phyloP scores from a whole-genome alignment of 2,888 invertebrate genomes.

The Lepidonotus clava region DNA sequence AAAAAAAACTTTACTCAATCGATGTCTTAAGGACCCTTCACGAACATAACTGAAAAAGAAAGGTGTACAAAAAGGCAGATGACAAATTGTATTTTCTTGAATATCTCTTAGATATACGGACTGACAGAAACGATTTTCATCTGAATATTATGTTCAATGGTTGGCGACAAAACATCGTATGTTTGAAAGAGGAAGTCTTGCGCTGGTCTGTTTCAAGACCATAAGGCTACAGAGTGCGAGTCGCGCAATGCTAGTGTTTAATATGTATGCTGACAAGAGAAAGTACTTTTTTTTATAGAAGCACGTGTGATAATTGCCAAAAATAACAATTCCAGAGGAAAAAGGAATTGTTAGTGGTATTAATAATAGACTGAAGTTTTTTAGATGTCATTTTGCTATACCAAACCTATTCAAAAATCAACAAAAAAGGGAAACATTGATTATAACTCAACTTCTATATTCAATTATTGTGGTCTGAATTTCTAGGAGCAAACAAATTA shows the following conservation, averaged over 20 bases:
- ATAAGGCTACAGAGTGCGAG: not conserved
- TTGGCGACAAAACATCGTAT: not conserved
- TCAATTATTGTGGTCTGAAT: too few relatives aligned
- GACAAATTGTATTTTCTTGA: constrained; percentile 1
- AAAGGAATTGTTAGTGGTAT: not conserved
- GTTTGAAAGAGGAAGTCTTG: not conserved
- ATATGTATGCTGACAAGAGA: not conserved
- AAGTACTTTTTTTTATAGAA: constrained; percentile 8
- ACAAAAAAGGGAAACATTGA: too few relatives aligned
- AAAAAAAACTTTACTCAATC: too few relatives aligned
- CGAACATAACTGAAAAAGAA: too few relatives aligned
- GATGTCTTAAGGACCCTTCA: not conserved
- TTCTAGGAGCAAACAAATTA: too few relatives aligned
- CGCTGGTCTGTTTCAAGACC: not conserved
- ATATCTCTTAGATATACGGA: not conserved
- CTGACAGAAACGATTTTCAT: not conserved
- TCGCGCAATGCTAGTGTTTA: not conserved
- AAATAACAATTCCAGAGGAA: constrained; percentile 24
- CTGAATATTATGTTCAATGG: not conserved
- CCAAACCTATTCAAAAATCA: too few relatives aligned
- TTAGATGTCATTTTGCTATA: too few relatives aligned
- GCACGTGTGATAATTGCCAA: constrained; percentile 38
- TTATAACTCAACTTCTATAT: too few relatives aligned
- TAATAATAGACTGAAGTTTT: too few relatives aligned
- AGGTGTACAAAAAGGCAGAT: not conserved